Evolutionary conservation across 2,888 invertebrate species (phyloP), one percentile per base, ranked within the genome.

Genomic region (Epirrhoe tristata): DNA sequence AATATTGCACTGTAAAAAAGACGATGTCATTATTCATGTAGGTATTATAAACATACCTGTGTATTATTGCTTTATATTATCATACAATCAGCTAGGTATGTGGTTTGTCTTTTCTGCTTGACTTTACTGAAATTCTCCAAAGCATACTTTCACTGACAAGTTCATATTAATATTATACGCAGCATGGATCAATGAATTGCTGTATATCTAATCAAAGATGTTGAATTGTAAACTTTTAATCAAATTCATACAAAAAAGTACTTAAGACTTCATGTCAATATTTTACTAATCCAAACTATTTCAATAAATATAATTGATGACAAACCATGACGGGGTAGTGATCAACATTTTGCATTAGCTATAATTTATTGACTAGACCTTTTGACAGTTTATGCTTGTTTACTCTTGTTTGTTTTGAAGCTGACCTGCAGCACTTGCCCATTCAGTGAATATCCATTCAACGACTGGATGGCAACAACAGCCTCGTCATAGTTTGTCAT

Each of bases 401-500:
- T 97, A 94, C 96, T 97, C 94, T 97, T 97, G 93, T 97, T 97
- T 86, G 97, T 98, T 95, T 98, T 98, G 96, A 98, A 98, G 94
- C 98, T 98, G 94, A 99, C 98, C 95, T 99, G 99, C 87, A 99
- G 95, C 81, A 98, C 98, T 81, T 99, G 96, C 91, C 98, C 98
- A 83, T 98, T 98, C 84, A 99, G 95, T 81, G 98, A 97, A 94
- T 98, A 98, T 83, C 99, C 99, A 92, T 99, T 99, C 85, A 99
- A 95, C 75, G 98, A 98, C 93, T 98, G 98, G 86, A 99, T 99
- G 79, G 99, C 99, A 81, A 98, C 97, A 74, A 98, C 96, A 69
- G 99, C 98, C 93, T 99, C 99, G 84, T 99, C 98, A 88, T 99
- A 99, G 93, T 98, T 98, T 87, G 98, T 98, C 99, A 99, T 99